A percentile compares a stretch with the other conserved stretches of the same genome.
Evolutionary conservation across 2,113 vertebrate genomes (phyloP).

Genomic region (Oreochromis tanganicae): DNA sequence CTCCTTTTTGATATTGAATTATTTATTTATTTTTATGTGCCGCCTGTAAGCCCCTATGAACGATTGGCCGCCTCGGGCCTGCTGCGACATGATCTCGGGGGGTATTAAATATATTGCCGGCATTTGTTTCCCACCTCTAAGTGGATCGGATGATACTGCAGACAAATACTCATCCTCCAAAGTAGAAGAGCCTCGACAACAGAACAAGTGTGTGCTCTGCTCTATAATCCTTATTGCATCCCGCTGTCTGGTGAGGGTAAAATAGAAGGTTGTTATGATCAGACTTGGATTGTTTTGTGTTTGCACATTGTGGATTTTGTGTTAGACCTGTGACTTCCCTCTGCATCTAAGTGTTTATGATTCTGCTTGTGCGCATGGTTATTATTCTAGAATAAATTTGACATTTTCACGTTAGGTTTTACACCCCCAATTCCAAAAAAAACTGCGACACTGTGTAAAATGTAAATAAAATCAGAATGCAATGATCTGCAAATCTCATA

Average conservation of each 20-base stretch:
- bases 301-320: slow-evolving; percentile 16
- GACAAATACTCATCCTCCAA: slow-evolving; percentile 58
- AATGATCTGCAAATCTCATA: neutral
- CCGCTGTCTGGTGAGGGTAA: neutral
- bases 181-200: slow-evolving; percentile 46
- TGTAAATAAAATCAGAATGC: neutral
- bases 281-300: slow-evolving; percentile 15
- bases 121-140: slow-evolving; percentile 69
- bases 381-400: neutral
- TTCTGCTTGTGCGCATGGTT: neutral
- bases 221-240: slow-evolving; percentile 52
- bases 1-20: slow-evolving; percentile 67
- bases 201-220: slow-evolving; percentile 49
- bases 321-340: neutral
- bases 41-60: slow-evolving; percentile 52
- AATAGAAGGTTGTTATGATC: slow-evolving; percentile 10
- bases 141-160: slow-evolving; percentile 49
- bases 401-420: neutral
- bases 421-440: neutral
- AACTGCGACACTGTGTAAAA: neutral
- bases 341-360: neutral
- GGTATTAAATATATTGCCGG: slow-evolving; percentile 71
- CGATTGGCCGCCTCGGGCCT: slow-evolving; percentile 46
- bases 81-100: slow-evolving; percentile 52
- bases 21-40: slow-evolving; percentile 69